These are phyloP conservation scores for Radopholus similis DNA, from an alignment of 1,140 invertebrate genomes.

Conservation along the genomic window DNA sequence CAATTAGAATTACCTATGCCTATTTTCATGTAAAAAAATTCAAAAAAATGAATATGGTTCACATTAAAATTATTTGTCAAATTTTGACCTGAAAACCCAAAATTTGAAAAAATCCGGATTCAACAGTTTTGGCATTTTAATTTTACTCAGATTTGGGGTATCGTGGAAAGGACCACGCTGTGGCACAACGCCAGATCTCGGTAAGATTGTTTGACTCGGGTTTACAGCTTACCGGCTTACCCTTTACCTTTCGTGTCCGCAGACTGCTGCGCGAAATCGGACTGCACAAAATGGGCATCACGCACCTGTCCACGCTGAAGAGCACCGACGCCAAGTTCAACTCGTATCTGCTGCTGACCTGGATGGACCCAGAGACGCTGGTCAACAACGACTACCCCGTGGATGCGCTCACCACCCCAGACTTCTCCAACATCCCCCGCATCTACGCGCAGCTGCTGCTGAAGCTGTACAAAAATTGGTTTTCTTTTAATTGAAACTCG, in stretches of 20 bases:
- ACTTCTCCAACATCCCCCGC: conserved; percentile 41
- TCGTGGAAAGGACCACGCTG: conserved; percentile 8
- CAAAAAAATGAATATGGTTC: too few species aligned
- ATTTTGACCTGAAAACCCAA: too few species aligned
- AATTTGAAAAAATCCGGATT: too few species aligned
- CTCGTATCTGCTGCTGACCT: conserved; percentile 43
- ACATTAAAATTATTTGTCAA: too few species aligned
- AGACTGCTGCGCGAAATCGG: conserved; percentile 45
- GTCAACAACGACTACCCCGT: conserved; percentile 43
- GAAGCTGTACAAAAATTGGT: too few species aligned
- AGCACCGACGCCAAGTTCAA: conserved; percentile 27
- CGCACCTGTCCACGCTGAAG: conserved; percentile 40
- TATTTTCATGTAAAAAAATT: too few species aligned
- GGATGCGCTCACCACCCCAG: conserved; percentile 36
- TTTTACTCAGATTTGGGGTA: conserved; percentile 1
- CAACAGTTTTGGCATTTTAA: too few species aligned
- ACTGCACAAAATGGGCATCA: conserved; percentile 53
- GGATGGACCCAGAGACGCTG: conserved; percentile 42
- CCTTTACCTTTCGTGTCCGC: too few species aligned
- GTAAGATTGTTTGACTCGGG: too few species aligned
- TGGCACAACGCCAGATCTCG: conserved; percentile 49
- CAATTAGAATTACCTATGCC: too few species aligned
- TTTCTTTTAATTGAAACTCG: too few species aligned
- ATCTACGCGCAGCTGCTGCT: conserved; percentile 46
- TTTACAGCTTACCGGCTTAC: too few species aligned